These are phyloP conservation scores for Gymnothorax reevesii DNA, from an alignment of 2,797 vertebrate genomes.

Conservation along the genomic window DNA sequence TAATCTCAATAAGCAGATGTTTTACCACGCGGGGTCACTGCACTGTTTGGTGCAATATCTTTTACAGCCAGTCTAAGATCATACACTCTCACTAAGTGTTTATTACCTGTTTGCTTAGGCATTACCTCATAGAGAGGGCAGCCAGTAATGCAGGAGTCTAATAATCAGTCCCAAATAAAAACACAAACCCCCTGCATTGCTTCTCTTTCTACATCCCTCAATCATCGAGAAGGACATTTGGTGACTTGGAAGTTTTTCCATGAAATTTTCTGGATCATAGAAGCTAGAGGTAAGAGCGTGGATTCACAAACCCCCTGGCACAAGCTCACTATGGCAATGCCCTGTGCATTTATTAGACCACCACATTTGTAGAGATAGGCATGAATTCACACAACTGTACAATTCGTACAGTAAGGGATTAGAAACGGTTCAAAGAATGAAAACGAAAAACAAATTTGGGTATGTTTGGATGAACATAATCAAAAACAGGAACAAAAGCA, in stretches of 20 bases:
- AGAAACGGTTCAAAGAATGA: no score
- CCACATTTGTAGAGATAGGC: no score
- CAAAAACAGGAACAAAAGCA: no score
- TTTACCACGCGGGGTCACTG: conserved; percentile 17
- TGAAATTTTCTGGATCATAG: not conserved
- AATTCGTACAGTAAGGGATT: no score
- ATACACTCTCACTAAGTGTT: not conserved
- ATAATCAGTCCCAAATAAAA: not conserved
- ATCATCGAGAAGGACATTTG: not conserved
- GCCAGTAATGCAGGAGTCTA: not conserved
- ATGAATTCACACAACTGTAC: no score
- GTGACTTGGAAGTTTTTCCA: not conserved
- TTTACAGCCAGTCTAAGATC: conserved; percentile 13
- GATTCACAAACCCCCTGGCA: not conserved
- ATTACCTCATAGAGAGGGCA: not conserved
- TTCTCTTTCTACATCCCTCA: not conserved
- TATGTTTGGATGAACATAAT: no score
- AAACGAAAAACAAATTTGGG: no score
- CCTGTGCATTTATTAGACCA: not conserved
- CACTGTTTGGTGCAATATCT: conserved; percentile 16
- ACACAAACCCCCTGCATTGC: not conserved
- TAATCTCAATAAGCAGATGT: conserved; percentile 26
- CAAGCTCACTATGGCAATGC: not conserved
- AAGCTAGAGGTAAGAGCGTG: not conserved
- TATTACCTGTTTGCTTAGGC: not conserved